A percentile compares a stretch with the other conserved stretches of the same genome.
Conservation (phyloP, 1,140 invertebrate species). For the Phymastichus coffea region DNA sequence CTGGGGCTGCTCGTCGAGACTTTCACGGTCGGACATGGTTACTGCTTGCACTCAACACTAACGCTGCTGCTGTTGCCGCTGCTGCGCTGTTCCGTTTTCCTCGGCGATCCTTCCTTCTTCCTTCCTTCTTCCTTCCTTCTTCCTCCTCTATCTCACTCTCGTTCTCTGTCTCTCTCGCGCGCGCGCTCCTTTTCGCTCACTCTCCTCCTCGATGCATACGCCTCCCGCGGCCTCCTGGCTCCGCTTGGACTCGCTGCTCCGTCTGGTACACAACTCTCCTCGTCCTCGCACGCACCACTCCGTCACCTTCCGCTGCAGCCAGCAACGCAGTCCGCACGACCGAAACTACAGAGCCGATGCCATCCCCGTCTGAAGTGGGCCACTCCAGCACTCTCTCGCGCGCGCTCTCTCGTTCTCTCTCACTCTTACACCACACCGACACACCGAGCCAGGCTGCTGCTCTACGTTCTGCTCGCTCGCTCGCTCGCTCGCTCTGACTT, state of each 20-base stretch:
- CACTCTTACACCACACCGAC: conserved; percentile 10
- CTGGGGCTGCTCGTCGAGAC: conserved; percentile 62
- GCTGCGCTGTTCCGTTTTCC: conserved; percentile 41
- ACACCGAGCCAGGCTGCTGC: conserved; percentile 23
- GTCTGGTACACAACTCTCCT: too few species aligned
- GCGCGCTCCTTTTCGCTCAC: conserved; percentile 17
- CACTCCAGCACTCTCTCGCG: too few species aligned
- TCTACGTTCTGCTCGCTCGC: conserved; percentile 28
- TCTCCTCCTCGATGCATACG: too few species aligned
- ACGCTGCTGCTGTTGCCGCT: conserved; percentile 38
- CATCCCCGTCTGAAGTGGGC: not conserved
- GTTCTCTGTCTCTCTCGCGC: conserved; percentile 19
- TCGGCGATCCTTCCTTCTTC: conserved; percentile 18
- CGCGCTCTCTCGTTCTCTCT: conserved; percentile 24
- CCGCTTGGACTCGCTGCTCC: too few species aligned
- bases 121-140: not conserved
- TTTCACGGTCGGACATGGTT: conserved; percentile 62
- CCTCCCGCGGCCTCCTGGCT: too few species aligned
- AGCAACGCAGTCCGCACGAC: too few species aligned
- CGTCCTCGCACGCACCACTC: too few species aligned
- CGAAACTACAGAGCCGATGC: too few species aligned
- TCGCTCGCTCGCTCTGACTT: conserved; percentile 25
- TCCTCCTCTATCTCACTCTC: not conserved
- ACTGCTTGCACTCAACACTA: conserved; percentile 32
- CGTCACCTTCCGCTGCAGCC: too few species aligned